Conservation (phyloP, 1,140 invertebrate genomes). For the Drosophila pachea region DNA sequence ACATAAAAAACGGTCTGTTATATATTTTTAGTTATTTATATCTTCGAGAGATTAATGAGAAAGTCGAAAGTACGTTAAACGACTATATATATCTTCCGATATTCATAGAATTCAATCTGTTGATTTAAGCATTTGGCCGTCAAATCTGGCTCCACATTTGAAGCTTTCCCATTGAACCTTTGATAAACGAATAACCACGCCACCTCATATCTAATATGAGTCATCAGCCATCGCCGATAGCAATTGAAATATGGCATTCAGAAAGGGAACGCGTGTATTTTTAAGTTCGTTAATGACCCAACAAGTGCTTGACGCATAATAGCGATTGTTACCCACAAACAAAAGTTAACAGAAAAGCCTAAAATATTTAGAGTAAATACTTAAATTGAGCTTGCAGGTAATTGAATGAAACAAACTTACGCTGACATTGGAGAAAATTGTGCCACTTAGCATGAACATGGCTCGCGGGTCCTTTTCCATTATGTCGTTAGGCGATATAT, state of each 20-base stretch:
- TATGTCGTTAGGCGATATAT: slow-evolving; percentile 87
- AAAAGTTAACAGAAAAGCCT: not conserved
- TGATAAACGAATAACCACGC: not conserved
- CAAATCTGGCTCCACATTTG: too few relatives aligned
- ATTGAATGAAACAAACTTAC: slow-evolving; percentile 83
- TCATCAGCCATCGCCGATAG: slow-evolving; percentile 13
- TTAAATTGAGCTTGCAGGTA: not conserved
- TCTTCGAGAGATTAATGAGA: too few relatives aligned
- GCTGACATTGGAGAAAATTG: slow-evolving; percentile 96
- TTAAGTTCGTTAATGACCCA: slow-evolving; percentile 16
- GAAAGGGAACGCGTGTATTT: not conserved
- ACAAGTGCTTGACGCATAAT: slow-evolving; percentile 4
- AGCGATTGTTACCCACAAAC: not conserved
- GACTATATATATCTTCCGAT: too few relatives aligned
- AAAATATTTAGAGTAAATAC: slow-evolving; percentile 1
- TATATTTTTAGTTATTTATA: too few relatives aligned
- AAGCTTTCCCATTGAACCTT: too few relatives aligned
- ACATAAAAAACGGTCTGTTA: too few relatives aligned
- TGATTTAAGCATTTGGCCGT: too few relatives aligned
- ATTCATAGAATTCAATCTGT: not conserved
- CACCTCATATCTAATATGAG: slow-evolving; percentile 29
- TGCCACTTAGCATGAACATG: slow-evolving; percentile 91
- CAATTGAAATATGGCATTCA: not conserved
- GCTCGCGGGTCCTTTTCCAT: slow-evolving; percentile 90
- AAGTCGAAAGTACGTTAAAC: too few relatives aligned